Percentiles rank a stretch among this genome's conserved stretches.
Conservation (phyloP, 2,888 invertebrate genomes). For the Parnassius apollo region DNA sequence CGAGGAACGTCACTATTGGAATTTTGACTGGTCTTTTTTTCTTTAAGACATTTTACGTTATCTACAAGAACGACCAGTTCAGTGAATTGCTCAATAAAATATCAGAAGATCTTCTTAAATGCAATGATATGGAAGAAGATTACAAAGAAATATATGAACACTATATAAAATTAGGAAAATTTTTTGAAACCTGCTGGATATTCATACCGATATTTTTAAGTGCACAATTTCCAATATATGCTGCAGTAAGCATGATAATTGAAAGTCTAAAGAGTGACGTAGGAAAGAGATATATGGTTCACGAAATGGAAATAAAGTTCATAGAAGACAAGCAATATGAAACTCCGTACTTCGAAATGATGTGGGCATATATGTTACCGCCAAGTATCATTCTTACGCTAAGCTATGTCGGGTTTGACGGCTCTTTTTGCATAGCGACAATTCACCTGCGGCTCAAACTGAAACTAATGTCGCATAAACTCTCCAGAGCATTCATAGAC, state of each 20-base stretch:
- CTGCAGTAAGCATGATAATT: slow-evolving; percentile 47
- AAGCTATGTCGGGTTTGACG: slow-evolving; percentile 58
- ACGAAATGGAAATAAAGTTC: slow-evolving; percentile 56
- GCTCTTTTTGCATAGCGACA: slow-evolving; percentile 60
- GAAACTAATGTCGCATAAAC: slow-evolving; percentile 50
- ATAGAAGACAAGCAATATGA: slow-evolving; percentile 56
- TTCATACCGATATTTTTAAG: slow-evolving; percentile 49
- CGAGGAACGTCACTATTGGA: slow-evolving; percentile 53
- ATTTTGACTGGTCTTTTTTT: slow-evolving; percentile 51
- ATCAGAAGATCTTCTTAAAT: slow-evolving; percentile 48
- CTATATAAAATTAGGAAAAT: slow-evolving; percentile 47
- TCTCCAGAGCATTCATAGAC: slow-evolving; percentile 46
- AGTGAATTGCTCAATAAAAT: slow-evolving; percentile 49
- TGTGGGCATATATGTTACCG: slow-evolving; percentile 52
- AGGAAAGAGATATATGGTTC: slow-evolving; percentile 51
- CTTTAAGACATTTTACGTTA: slow-evolving; percentile 55
- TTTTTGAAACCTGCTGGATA: slow-evolving; percentile 53
- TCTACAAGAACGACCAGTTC: slow-evolving; percentile 47
- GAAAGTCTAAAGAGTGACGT: slow-evolving; percentile 50
- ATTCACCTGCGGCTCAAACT: slow-evolving; percentile 58
- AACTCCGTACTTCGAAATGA: slow-evolving; percentile 55
- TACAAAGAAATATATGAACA: slow-evolving; percentile 50
- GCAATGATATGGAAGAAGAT: slow-evolving; percentile 49
- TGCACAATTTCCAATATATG: slow-evolving; percentile 54
- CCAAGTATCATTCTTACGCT: slow-evolving; percentile 49